Percentiles rank a stretch among this genome's conserved stretches.
These are phyloP conservation scores for Anastatus disparis DNA, from an alignment of 1,140 invertebrate genomes.

Conservation along the genomic window DNA sequence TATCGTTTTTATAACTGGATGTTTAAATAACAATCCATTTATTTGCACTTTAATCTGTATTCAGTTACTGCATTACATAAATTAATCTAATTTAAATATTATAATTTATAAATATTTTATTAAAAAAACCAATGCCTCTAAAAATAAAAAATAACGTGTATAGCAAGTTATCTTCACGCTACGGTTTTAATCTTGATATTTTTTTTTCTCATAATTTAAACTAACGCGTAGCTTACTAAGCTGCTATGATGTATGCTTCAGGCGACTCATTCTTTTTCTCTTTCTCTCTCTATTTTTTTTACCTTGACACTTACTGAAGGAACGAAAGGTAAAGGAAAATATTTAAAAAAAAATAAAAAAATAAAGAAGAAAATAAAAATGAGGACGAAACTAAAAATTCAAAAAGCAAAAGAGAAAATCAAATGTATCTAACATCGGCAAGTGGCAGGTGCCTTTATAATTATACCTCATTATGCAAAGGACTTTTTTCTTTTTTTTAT, in stretches of 20 bases:
- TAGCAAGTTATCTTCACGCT: constrained; percentile 5
- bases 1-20: too few species aligned
- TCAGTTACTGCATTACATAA: too few species aligned
- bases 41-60: too few species aligned
- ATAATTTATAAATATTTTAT: too few species aligned
- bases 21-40: too few species aligned
- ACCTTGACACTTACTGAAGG: neutral
- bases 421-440: constrained; percentile 24
- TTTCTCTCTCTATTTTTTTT: too few species aligned
- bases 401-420: constrained; percentile 24
- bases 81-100: too few species aligned
- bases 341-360: too few species aligned
- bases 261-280: neutral
- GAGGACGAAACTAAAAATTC: neutral
- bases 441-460: constrained; percentile 30
- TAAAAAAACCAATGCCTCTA: too few species aligned
- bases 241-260: neutral
- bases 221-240: constrained; percentile 8
- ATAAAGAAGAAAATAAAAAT: neutral
- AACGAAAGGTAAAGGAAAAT: neutral
- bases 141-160: too few species aligned
- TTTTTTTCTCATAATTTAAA: constrained; percentile 23
- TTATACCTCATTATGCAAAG: constrained; percentile 34
- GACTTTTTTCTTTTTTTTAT: constrained; percentile 13
- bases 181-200: neutral